Conservation (phyloP, 2,113 vertebrate species). For the Cepphus grylle region DNA sequence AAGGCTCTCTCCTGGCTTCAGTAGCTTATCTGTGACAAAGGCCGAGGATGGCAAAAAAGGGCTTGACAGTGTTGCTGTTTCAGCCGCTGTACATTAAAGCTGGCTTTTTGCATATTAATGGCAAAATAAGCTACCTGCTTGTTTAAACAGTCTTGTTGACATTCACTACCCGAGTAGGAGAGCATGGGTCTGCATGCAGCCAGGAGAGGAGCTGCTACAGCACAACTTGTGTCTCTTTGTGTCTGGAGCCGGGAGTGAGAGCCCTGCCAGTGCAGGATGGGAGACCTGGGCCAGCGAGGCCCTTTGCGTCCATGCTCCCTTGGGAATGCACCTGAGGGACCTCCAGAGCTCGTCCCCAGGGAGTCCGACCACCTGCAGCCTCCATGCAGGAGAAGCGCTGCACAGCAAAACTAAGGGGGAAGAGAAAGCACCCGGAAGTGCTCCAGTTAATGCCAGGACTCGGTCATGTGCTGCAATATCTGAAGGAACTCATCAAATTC, state of each 20-base stretch:
- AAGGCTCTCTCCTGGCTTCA: neutral
- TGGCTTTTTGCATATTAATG: neutral
- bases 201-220: neutral
- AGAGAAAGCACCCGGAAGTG: neutral
- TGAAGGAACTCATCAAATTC: neutral
- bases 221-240: accelerated
- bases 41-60: neutral
- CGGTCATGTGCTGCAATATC: neutral
- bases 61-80: neutral
- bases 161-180: neutral
- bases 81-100: neutral
- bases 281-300: accelerated
- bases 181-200: accelerated
- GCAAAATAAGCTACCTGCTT: neutral
- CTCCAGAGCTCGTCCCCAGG: neutral
- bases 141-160: neutral
- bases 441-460: neutral
- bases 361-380: neutral
- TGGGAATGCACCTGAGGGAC: neutral
- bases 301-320: neutral
- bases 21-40: neutral
- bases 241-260: neutral
- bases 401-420: neutral
- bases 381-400: accelerated
- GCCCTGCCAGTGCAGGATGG: neutral